Base-by-base conservation (phyloP, 2,113 vertebrate genomes). In the Hippopotamus amphibius region DNA sequence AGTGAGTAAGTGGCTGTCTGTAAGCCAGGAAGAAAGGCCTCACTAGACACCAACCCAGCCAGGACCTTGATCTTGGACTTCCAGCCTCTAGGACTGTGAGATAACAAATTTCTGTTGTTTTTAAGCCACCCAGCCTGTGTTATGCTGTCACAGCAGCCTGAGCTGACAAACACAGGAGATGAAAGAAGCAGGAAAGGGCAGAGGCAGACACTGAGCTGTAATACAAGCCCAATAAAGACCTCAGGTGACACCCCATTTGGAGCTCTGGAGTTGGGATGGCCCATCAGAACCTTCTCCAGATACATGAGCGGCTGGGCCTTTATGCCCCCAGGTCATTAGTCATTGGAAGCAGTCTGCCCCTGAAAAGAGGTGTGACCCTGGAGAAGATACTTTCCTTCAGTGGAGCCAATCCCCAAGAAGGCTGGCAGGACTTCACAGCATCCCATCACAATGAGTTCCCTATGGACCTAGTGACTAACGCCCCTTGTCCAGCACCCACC, bases 401-500 rank as follows among this genome's bases (percentile, higher is more conserved):
- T n/a, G 1, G 1, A 37, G 21, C n/a, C 53, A 46, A 11, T 48
- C 19, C 4, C 28, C 22, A 66, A 37, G 17, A 43, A 83, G 13
- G 22, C 53, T 4, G 6, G 9, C 46, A 43, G 43, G 37, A 72
- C 7, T 22, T 15, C 41, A 12, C 33, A 61, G 50, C 15, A 26
- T 16, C 11, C 4, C 6, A 14, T 41, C 66, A 24, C 48, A 16
- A 1, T 6, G 11, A 24, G 37, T 1, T 65, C 81, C 24, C 46
- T 13, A 5, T 0, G 2, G 10, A 69, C 10, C 37, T 7, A 28
- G 8, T 2, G 37, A 74, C 3, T 7, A 3, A 2, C 46, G 21
- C 10, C 48, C 55, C 46, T 82, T 61, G 0, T 28, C 57, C 33
- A 68, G 37, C 1, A 68, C 33, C 48, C 28, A 19, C 57, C 43